Evolutionary conservation across 1,140 invertebrate genomes (phyloP).

Genomic region (Pollicipes pollicipes): DNA sequence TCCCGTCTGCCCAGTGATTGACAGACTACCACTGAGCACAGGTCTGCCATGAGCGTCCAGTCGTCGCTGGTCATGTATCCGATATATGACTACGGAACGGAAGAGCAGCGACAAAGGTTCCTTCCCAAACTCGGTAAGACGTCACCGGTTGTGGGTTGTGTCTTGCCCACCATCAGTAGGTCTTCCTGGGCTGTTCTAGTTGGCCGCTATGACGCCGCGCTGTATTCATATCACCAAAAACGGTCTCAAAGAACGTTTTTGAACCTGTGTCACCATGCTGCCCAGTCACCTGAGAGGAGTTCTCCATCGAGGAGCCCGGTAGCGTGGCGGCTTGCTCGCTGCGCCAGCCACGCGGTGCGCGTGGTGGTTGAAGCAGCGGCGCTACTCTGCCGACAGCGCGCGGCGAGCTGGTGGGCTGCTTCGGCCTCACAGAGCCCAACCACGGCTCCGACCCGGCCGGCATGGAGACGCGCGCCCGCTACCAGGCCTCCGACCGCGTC

Average conservation of each 20-base stretch:
- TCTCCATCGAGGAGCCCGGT: no score
- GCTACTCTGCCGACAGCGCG: conserved; percentile 30
- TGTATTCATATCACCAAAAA: no score
- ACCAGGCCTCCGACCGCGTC: conserved; percentile 43
- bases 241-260: no score
- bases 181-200: no score
- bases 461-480: conserved; percentile 72
- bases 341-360: no score
- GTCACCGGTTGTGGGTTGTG: background rate
- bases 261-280: no score
- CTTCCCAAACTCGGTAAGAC: conserved; percentile 54
- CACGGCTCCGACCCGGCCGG: conserved; percentile 83
- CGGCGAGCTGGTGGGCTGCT: conserved; percentile 82
- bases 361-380: no score
- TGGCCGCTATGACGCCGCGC: no score
- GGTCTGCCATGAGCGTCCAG: conserved; percentile 93
- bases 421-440: conserved; percentile 96
- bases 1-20: background rate
- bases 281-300: no score
- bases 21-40: conserved; percentile 16
- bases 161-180: no score
- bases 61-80: conserved; percentile 91
- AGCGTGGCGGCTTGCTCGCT: no score
- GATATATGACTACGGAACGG: conserved; percentile 66
- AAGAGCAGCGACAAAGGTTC: conserved; percentile 80